Percentiles rank a stretch among this genome's conserved stretches.
phyloP scores from a whole-genome alignment of 2,888 invertebrate species.

The Rhopalosiphum nymphaeae region DNA sequence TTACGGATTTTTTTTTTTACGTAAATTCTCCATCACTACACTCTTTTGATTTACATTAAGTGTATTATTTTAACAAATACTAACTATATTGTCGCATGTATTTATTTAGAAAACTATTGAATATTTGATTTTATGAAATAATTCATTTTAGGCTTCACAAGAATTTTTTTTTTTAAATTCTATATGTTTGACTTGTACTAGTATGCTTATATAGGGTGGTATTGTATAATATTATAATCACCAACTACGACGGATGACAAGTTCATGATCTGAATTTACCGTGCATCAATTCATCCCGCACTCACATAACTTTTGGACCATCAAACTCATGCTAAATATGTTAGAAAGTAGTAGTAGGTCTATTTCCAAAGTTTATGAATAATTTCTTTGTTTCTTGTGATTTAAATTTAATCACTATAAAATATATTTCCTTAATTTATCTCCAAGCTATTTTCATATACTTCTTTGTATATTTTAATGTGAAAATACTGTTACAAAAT shows the following conservation, averaged over 20 bases:
- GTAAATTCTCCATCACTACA: neutral
- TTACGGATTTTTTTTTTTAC: neutral
- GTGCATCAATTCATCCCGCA: neutral
- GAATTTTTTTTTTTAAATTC: neutral
- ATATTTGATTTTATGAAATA: neutral
- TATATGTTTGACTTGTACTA: neutral
- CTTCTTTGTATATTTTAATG: no score
- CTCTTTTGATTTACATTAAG: neutral
- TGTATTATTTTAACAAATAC: neutral
- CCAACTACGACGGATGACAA: neutral
- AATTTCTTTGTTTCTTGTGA: neutral
- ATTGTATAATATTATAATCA: neutral
- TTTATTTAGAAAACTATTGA: neutral
- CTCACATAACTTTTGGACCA: neutral
- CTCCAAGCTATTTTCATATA: neutral
- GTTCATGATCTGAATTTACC: neutral
- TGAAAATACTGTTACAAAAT: neutral
- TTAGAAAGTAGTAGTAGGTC: neutral
- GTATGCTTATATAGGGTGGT: neutral
- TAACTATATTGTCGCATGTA: neutral
- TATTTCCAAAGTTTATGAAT: neutral
- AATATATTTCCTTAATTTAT: neutral
- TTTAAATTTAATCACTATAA: neutral
- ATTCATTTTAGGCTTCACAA: neutral
- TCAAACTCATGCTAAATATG: neutral